phyloP scores from a whole-genome alignment of 2,888 invertebrate species.

The Sabellastarte sp. region DNA sequence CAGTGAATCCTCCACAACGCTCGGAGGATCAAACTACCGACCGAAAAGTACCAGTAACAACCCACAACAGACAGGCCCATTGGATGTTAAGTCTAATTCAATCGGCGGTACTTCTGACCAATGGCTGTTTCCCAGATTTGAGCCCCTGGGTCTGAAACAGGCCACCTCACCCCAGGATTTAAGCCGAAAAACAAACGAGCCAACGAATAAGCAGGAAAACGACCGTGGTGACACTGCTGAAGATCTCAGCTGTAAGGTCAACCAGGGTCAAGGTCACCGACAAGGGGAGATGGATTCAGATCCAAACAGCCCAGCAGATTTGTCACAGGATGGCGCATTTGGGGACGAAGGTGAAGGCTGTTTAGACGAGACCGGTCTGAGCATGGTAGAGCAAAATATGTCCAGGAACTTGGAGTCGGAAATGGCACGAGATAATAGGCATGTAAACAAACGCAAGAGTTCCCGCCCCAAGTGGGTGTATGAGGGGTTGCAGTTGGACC shows the following conservation, averaged over 20 bases:
- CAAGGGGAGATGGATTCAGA: too few relatives aligned
- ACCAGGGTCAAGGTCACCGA: background rate
- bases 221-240: background rate
- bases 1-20: background rate
- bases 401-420: background rate
- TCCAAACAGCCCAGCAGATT: background rate
- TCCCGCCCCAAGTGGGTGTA: slow-evolving; percentile 98
- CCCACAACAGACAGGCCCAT: background rate
- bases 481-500: slow-evolving; percentile 69
- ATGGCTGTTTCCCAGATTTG: slow-evolving; percentile 57
- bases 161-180: background rate
- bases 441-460: slow-evolving; percentile 71
- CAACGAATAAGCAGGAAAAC: background rate
- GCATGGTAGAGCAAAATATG: background rate
- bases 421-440: background rate
- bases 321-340: background rate
- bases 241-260: background rate
- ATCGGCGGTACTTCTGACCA: slow-evolving; percentile 24
- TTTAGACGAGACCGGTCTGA: background rate
- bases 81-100: background rate
- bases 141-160: slow-evolving; percentile 31
- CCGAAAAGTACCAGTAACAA: too few relatives aligned
- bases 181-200: too few relatives aligned
- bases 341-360: background rate
- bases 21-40: background rate